Evolutionary conservation across 1,140 invertebrate species (phyloP), one percentile per base, ranked within the genome.

Genomic region (Leptopilina boulardi): DNA sequence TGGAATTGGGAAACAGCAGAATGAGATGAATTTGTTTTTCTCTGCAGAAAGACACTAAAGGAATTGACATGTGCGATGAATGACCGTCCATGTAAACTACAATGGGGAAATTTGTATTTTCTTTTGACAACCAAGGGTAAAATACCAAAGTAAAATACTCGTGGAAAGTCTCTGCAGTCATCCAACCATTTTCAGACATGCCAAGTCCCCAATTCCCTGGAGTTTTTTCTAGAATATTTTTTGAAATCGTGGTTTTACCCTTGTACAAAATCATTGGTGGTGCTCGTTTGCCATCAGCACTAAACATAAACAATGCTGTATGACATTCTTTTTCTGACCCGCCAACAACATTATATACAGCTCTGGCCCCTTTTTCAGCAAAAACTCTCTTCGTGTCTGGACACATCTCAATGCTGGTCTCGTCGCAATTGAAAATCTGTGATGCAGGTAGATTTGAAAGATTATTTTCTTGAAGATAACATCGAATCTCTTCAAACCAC

Each of bases 121-220:
- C 70, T 77, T 83, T 66, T 23, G 73, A 66, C 23, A 87, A 26
- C 80, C 83, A 88, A 21, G 81, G 85, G 79, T 84, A 73, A 56
- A 86, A 86, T 19, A 81, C 76, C 75, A 86, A 80, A 5, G 78
- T 74, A 11, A 87, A 73, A 80, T 87, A 91, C 77, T 91, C 87
- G 81, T 82, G 90, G 79, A 91, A 92, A n/a, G 80, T 83, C 77
- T 84, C 83, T 18, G 77, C 78, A 66, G 83, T 91, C 90, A 90
- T 91, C 90, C 91, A 92, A 0, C 89, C 87, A 77, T 66, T 86
- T 21, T 90, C 85, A 18, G 87, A 87, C 71, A 77, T 77, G 8
- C 90, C 89, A 41, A 89, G 80, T 1, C 77, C 82, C 86, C 87
- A 89, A n/a, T 78, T 74, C 42, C 80, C 75, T 6, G 83, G 86